Evolutionary conservation across 2,888 invertebrate species (phyloP).

Genomic region (Eumacrocentrus americanus): DNA sequence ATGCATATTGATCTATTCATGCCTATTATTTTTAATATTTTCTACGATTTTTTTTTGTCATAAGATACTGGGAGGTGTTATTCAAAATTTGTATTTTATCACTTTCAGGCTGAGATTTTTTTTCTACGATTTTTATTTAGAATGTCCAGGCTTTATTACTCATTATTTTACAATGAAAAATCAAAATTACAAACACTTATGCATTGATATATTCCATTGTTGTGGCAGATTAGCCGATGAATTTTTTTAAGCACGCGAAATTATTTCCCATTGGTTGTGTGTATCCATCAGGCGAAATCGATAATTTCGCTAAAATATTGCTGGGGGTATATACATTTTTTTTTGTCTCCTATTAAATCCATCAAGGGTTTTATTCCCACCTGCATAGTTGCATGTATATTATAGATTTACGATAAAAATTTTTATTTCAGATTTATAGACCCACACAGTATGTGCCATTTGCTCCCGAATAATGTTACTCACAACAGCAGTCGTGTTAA

Average conservation of each 20-base stretch:
- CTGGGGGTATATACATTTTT: not conserved
- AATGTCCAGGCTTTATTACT: no score
- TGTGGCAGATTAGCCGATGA: constrained; percentile 21
- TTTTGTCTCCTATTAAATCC: not conserved
- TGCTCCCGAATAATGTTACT: constrained; percentile 13
- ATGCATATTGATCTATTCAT: constrained; percentile 53
- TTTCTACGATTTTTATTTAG: not conserved
- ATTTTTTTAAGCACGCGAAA: constrained; percentile 13
- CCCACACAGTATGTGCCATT: constrained; percentile 16
- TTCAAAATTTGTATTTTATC: not conserved
- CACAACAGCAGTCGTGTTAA: not conserved
- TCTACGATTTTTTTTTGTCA: no score
- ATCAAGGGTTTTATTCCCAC: not conserved
- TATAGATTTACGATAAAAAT: constrained; percentile 7
- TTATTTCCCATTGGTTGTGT: constrained; percentile 7
- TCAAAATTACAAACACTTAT: no score
- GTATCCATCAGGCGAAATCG: not conserved
- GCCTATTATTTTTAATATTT: constrained; percentile 50
- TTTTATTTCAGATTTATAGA: constrained; percentile 21
- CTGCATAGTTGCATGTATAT: not conserved
- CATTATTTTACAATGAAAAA: no score
- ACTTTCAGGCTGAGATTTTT: not conserved
- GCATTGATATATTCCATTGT: constrained; percentile 23
- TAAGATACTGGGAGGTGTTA: no score
- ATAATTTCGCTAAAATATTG: constrained; percentile 13